Base-by-base conservation (phyloP, 2,888 invertebrate genomes). In the Nymphalis polychloros region DNA sequence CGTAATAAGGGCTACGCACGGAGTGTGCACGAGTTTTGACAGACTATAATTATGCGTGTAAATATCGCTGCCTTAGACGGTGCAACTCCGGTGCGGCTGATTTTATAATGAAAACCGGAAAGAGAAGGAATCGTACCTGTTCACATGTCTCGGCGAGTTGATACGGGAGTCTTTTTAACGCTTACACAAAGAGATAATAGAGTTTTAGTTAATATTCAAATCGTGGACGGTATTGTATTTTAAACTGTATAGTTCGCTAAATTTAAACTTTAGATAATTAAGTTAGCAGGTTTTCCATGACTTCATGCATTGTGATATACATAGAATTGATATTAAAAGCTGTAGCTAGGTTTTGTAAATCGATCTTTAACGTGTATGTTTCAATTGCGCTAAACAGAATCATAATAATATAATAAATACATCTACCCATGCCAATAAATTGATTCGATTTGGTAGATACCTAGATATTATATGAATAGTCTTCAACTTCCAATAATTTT, bases 21-120 rank as follows among this genome's bases (percentile, higher is more conserved):
- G 59, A 69, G 71, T 72, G 76, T 73, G 76, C 71, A 71, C 67
- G 71, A 70, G 75, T 74, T 76, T 69, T 69, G 76, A 81, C 77
- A 76, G 76, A 78, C 77, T 73, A 72, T 75, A 75, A 74, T 75
- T 73, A 73, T 65, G 71, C 67, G 68, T 73, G 72, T 75, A 76
- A 73, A 77, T 73, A 73, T 65, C 59, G 68, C 64, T 60, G 50
- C 71, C 68, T 59, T 68, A 63, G 59, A 69, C 62, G 57, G 46
- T 60, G 68, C 65, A 67, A 62, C 66, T 53, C 63, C 31, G 35
- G 53, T 48, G 63, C 68, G 65, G 61, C 63, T 68, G 60, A 66
- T 68, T 68, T 72, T 68, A 68, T 71, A 68, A 63, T 72, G 68
- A 59, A 72, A 70, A 72, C 72, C 70, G 68, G 70, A 68, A 67